These are phyloP conservation scores for Burhinus oedicnemus DNA, from an alignment of 2,113 vertebrate genomes.

Conservation along the genomic window DNA sequence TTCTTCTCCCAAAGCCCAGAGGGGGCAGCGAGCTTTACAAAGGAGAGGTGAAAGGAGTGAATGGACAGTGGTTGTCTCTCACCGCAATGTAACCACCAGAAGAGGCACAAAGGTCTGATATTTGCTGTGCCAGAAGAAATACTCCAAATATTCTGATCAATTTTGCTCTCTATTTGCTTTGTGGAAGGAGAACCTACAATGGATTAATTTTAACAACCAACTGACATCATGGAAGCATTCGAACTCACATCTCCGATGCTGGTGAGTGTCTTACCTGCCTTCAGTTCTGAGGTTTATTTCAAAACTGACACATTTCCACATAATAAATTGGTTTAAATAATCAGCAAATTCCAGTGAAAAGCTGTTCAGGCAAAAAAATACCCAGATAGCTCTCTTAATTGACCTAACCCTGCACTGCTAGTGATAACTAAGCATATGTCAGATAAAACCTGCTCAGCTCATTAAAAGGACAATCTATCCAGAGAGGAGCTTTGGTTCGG, in stretches of 20 bases:
- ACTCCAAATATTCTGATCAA: not conserved
- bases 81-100: not conserved
- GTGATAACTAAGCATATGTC: not conserved
- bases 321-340: not conserved
- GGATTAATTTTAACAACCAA: not conserved
- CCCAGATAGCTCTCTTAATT: not conserved
- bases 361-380: not conserved
- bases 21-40: not conserved
- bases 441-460: not conserved
- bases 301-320: not conserved
- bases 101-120: too few relatives aligned
- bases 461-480: not conserved
- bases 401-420: not conserved
- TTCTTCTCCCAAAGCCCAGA: not conserved
- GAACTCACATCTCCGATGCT: not conserved
- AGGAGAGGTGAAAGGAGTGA: not conserved
- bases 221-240: rapidly evolving
- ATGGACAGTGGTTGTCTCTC: not conserved
- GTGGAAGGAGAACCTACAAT: not conserved
- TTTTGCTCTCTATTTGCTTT: not conserved
- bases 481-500: not conserved
- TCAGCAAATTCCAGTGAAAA: not conserved
- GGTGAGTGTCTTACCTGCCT: not conserved
- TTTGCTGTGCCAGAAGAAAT: not conserved
- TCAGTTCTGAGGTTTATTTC: not conserved